phyloP scores from a whole-genome alignment of 35 echinoderm and acorn worm genomes.

The Patiria miniata region DNA sequence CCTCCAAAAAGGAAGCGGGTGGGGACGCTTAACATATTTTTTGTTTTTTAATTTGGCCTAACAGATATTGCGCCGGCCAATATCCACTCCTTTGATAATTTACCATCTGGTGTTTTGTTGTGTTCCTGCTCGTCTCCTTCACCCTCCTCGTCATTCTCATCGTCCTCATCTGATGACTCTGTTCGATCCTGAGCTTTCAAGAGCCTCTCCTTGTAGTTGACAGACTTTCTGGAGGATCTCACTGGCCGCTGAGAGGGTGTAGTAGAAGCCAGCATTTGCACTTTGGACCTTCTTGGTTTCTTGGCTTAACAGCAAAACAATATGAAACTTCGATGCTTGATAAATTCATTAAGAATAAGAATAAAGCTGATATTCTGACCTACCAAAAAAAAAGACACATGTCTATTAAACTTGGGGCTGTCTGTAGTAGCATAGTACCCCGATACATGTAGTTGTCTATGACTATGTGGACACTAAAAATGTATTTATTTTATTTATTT shows the following conservation, averaged over 20 bases:
- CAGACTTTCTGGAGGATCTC: conserved; percentile 49
- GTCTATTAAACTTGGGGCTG: not conserved
- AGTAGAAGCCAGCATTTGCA: conserved; percentile 51
- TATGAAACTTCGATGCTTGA: not conserved
- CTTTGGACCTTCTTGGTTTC: conserved; percentile 46
- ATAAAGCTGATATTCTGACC: not conserved
- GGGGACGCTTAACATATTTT: too few species aligned
- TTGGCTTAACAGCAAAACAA: conserved; percentile 36
- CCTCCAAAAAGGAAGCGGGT: too few species aligned
- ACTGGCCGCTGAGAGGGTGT: conserved; percentile 20
- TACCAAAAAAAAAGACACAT: not conserved
- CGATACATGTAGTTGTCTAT: too few species aligned
- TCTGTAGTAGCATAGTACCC: too few species aligned
- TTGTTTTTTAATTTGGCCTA: too few species aligned
- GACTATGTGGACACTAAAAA: too few species aligned
- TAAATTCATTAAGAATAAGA: not conserved
- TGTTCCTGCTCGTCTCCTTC: conserved; percentile 42
- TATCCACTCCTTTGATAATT: not conserved
- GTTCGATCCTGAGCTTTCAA: not conserved
- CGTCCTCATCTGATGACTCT: not conserved
- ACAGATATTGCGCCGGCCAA: not conserved
- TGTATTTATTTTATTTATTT: too few species aligned
- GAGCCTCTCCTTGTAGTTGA: conserved; percentile 48
- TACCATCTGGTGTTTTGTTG: conserved; percentile 35
- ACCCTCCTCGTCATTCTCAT: conserved; percentile 36